Conservation (phyloP, 2,888 invertebrate species). For the Melieria picta region DNA sequence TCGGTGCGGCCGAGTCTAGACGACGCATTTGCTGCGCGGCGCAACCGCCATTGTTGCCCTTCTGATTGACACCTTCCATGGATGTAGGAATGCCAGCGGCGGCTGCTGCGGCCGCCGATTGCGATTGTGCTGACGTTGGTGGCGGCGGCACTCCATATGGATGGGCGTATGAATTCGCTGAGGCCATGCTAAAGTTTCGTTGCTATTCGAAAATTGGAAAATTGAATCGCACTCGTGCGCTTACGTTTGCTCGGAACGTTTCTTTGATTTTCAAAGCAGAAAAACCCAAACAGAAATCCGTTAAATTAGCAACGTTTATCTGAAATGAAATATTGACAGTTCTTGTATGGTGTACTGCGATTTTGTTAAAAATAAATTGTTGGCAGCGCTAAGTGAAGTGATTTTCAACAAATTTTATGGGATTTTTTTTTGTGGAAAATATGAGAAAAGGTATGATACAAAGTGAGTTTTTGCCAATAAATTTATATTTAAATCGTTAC, state of each 20-base stretch:
- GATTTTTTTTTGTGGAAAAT: too few species aligned
- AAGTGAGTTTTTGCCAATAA: too few species aligned
- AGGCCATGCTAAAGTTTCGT: constrained; percentile 10
- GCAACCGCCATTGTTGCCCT: constrained; percentile 10
- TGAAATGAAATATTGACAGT: neutral
- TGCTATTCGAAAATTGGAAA: neutral
- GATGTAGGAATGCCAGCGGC: constrained; percentile 4
- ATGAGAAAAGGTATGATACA: too few species aligned
- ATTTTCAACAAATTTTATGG: too few species aligned
- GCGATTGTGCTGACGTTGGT: neutral
- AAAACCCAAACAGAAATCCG: neutral
- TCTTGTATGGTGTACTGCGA: too few species aligned
- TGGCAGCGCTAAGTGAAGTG: too few species aligned
- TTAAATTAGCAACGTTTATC: neutral
- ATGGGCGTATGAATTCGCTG: constrained; percentile 35
- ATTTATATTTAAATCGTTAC: too few species aligned
- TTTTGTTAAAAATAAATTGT: too few species aligned
- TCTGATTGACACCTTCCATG: constrained; percentile 23
- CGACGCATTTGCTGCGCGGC: constrained; percentile 26
- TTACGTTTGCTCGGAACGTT: neutral
- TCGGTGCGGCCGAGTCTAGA: constrained; percentile 36
- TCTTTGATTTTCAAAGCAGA: neutral
- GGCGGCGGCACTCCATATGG: constrained; percentile 32
- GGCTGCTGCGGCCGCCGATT: constrained; percentile 18
- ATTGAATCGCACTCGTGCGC: neutral